Conservation (phyloP, 2,797 vertebrate genomes). For the Characodon lateralis region DNA sequence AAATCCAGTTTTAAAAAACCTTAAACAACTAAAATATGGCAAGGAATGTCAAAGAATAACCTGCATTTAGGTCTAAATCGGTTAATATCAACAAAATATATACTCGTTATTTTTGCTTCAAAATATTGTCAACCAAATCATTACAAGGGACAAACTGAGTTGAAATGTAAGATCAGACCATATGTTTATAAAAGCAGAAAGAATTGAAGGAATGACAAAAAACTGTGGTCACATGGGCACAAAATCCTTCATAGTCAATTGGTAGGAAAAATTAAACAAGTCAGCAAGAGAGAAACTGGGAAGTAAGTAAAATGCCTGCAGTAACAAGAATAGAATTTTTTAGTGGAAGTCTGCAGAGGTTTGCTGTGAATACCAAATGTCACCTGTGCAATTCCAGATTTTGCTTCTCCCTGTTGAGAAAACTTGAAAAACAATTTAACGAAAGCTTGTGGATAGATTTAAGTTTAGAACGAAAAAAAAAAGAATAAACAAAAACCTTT, state of each 20-base stretch:
- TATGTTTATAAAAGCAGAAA: not conserved
- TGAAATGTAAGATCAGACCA: not conserved
- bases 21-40: not conserved
- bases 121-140: not conserved
- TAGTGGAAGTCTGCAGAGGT: constrained; percentile 57
- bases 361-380: constrained; percentile 70
- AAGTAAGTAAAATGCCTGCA: constrained; percentile 51
- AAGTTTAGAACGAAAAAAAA: constrained; percentile 9
- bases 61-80: not conserved
- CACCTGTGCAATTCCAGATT: constrained; percentile 59
- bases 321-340: constrained; percentile 62
- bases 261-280: constrained; percentile 26
- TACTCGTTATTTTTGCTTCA: not conserved
- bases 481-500: not conserved
- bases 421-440: constrained; percentile 49
- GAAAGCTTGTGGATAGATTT: constrained; percentile 36
- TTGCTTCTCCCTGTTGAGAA: constrained; percentile 63
- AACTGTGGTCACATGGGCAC: constrained; percentile 6
- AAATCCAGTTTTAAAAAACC: not conserved
- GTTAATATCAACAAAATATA: not conserved
- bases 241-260: constrained; percentile 1
- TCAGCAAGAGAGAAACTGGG: constrained; percentile 13
- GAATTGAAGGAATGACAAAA: not conserved
- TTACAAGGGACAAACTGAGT: not conserved
- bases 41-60: not conserved